Conservation (phyloP, 1,140 invertebrate genomes). For the Caenorhabditis brenneri region DNA sequence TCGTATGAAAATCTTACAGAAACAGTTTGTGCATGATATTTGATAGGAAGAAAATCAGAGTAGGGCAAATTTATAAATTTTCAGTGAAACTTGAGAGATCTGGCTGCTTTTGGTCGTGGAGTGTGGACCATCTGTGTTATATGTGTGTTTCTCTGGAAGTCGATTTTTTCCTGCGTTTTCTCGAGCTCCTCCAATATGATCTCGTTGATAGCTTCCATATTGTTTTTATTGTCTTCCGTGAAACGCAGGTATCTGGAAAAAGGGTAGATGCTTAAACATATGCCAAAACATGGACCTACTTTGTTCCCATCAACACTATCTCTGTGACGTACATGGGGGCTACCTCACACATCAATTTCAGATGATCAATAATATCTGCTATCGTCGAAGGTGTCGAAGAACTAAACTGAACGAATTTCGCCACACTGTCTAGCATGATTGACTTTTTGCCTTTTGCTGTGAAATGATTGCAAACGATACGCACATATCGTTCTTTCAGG, state of each 20-base stretch:
- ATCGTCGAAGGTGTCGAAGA: background rate
- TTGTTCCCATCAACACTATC: background rate
- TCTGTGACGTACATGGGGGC: slow-evolving; percentile 10
- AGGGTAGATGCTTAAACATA: background rate
- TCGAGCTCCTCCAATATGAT: slow-evolving; percentile 37
- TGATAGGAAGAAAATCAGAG: background rate
- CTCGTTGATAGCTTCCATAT: slow-evolving; percentile 36
- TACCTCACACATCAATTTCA: slow-evolving; percentile 8
- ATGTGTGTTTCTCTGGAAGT: background rate
- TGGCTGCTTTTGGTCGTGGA: slow-evolving; percentile 1
- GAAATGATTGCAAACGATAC: slow-evolving; percentile 16
- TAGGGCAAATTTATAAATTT: background rate
- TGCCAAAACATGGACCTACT: background rate
- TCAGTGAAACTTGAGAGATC: slow-evolving; percentile 25
- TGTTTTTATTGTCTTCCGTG: background rate
- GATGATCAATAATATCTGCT: background rate
- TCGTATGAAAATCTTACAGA: background rate
- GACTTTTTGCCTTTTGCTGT: background rate
- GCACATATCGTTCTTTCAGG: background rate
- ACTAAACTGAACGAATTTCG: slow-evolving; percentile 15
- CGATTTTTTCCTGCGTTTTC: slow-evolving; percentile 42
- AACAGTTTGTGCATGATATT: background rate
- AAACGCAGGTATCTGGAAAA: background rate
- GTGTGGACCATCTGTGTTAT: slow-evolving; percentile 17
- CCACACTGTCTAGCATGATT: background rate